A percentile compares a stretch with the other conserved stretches of the same genome.
These are phyloP conservation scores for Drosophila anomelani DNA, from an alignment of 2,888 invertebrate genomes.

Conservation along the genomic window DNA sequence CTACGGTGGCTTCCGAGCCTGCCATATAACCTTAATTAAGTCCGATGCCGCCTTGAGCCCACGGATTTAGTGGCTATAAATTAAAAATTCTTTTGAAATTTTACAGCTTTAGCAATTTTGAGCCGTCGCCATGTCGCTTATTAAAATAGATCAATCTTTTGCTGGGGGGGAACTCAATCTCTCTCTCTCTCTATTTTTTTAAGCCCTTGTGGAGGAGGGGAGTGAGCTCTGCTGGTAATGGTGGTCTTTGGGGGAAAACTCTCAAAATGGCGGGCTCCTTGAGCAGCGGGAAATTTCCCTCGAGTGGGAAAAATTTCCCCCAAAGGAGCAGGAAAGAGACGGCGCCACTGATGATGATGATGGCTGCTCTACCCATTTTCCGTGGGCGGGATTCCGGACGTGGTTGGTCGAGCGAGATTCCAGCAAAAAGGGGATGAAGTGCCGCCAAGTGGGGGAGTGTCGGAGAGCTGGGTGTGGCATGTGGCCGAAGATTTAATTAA, in stretches of 20 bases:
- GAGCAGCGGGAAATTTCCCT: conserved; percentile 63
- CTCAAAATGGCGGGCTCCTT: conserved; percentile 67
- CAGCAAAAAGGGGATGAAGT: not conserved
- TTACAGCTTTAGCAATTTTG: conserved; percentile 22
- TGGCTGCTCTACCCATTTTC: conserved; percentile 23
- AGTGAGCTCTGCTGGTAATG: not conserved
- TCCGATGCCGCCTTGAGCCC: not conserved
- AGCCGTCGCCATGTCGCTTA: conserved; percentile 57
- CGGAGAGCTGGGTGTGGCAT: conserved; percentile 40
- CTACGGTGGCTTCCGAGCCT: not conserved
- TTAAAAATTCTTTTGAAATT: conserved; percentile 33
- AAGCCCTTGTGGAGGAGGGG: not conserved
- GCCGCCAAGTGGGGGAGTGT: not conserved
- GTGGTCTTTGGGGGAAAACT: conserved; percentile 44
- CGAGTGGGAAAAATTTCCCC: conserved; percentile 65
- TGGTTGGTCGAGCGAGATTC: conserved; percentile 38
- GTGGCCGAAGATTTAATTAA: conserved; percentile 71
- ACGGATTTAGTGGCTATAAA: conserved; percentile 15
- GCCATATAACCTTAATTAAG: conserved; percentile 13
- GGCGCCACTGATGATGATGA: conserved; percentile 27
- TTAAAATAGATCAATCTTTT: conserved; percentile 79
- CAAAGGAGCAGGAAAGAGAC: conserved; percentile 66
- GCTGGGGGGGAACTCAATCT: conserved; percentile 2
- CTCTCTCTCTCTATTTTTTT: not conserved
- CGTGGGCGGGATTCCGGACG: conserved; percentile 72